Conservation (phyloP, 2,888 invertebrate genomes). For the Ectobius pallidus region DNA sequence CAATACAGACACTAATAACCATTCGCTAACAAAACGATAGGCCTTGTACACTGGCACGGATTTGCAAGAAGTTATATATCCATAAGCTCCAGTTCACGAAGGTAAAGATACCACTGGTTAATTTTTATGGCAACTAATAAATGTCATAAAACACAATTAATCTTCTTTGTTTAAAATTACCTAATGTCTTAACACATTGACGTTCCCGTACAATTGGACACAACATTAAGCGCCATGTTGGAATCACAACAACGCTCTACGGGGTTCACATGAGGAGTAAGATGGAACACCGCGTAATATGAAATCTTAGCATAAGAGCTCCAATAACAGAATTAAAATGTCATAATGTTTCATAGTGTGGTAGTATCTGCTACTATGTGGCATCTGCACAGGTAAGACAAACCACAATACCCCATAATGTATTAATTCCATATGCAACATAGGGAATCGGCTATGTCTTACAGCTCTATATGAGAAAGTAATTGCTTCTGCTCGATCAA, state of each 20-base stretch:
- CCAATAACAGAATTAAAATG: too few relatives aligned
- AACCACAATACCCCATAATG: too few relatives aligned
- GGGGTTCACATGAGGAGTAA: conserved; percentile 59
- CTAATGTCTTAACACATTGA: conserved; percentile 43
- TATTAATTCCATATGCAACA: neutral
- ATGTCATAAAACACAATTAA: conserved; percentile 10
- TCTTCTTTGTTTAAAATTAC: conserved; percentile 35
- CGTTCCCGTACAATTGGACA: conserved; percentile 57
- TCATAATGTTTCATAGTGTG: too few relatives aligned
- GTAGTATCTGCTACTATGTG: too few relatives aligned
- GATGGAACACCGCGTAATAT: conserved; percentile 52
- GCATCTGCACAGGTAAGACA: too few relatives aligned
- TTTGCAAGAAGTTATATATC: neutral
- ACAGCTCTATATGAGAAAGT: conserved; percentile 35
- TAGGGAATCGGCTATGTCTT: too few relatives aligned
- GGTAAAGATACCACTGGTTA: neutral
- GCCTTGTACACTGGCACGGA: conserved; percentile 21
- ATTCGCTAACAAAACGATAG: conserved; percentile 21
- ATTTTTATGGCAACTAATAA: neutral
- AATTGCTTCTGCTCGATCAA: conserved; percentile 37
- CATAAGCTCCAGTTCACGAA: neutral
- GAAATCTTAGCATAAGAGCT: too few relatives aligned
- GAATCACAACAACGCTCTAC: conserved; percentile 74
- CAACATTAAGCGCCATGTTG: conserved; percentile 72
- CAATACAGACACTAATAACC: conserved; percentile 1